Percentiles rank a stretch among this genome's conserved stretches.
These are phyloP conservation scores for Sebastes taczanowskii DNA, from an alignment of 2,797 vertebrate genomes.

Conservation along the genomic window DNA sequence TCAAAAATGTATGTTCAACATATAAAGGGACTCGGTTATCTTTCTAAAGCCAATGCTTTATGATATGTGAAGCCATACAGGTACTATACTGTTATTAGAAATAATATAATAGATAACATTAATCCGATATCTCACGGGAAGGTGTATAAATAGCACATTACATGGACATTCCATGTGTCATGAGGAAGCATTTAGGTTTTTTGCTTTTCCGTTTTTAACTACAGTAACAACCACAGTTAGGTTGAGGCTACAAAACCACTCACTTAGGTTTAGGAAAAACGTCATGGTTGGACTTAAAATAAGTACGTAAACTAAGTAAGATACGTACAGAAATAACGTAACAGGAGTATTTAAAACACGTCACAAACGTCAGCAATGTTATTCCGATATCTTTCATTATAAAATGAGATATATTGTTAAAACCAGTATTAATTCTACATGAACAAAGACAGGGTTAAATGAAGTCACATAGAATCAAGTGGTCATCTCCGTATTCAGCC, in stretches of 20 bases:
- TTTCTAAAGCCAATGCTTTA: not conserved
- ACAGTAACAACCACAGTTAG: too few species aligned
- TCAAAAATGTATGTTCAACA: not conserved
- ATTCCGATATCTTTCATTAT: not conserved
- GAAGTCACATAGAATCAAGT: not conserved
- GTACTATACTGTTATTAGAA: not conserved
- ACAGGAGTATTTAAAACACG: too few species aligned
- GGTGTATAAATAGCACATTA: too few species aligned
- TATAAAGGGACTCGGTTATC: not conserved
- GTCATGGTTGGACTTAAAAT: too few species aligned
- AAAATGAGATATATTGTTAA: not conserved
- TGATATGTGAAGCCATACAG: not conserved
- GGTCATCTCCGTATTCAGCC: not conserved
- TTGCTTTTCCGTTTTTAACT: too few species aligned
- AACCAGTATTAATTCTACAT: not conserved
- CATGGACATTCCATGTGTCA: too few species aligned
- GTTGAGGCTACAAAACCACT: too few species aligned
- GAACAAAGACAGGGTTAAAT: not conserved
- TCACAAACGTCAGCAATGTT: too few species aligned
- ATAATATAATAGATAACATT: not conserved
- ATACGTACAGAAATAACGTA: not conserved
- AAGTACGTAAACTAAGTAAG: too few species aligned
- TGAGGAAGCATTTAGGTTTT: too few species aligned
- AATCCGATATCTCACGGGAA: not conserved
- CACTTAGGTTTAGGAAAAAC: too few species aligned